These are phyloP conservation scores for Xenopus tropicalis DNA, from an alignment of 2,113 vertebrate species.

Conservation along the genomic window UCB_Xtro_10.0 CM004446.2:9079501-9080000, in stretches of 20 bases:
- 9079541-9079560: too few species aligned
- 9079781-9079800: background rate
- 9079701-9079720: conserved; percentile 11
- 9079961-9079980: too few species aligned
- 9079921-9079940: too few species aligned
- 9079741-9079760: conserved; percentile 30
- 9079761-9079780: conserved; percentile 23
- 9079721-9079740: conserved; percentile 19
- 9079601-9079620: conserved; percentile 19
- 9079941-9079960: too few species aligned
- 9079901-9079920: too few species aligned
- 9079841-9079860: background rate
- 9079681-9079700: conserved; percentile 33
- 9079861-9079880: too few species aligned
- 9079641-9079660: conserved; percentile 24
- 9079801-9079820: conserved; percentile 6
- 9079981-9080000: background rate
- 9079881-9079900: too few species aligned
- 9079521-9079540: too few species aligned
- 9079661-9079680: conserved; percentile 17
- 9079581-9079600: background rate
- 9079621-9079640: conserved; percentile 17
- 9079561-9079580: background rate
- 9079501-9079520: too few species aligned
- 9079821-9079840: background rate